A percentile compares a stretch with the other conserved stretches of the same genome.
phyloP scores from a whole-genome alignment of 1,140 invertebrate species.

The Pemphigus obesinymphae region DNA sequence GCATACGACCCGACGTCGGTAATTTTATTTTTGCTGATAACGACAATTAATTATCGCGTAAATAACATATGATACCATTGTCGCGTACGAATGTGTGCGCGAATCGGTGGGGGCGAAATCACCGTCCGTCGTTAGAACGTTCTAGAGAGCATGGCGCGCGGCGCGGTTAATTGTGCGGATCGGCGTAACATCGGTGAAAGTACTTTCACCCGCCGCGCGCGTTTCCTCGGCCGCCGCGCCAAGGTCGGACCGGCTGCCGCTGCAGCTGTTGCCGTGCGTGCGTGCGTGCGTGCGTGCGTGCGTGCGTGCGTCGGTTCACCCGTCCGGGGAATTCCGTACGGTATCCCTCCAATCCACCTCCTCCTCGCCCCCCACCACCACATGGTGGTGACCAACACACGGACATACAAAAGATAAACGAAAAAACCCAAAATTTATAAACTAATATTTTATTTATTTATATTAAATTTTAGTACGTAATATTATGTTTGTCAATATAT shows the following conservation, averaged over 20 bases:
- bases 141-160: constrained; percentile 25
- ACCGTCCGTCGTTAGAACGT: background rate
- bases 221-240: background rate
- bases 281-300: no score
- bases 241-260: background rate
- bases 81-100: background rate
- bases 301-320: no score
- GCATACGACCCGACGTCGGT: no score
- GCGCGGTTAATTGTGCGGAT: constrained; percentile 29
- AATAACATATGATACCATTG: no score
- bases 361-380: background rate
- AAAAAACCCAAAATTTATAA: no score
- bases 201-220: constrained; percentile 28
- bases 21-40: no score
- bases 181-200: constrained; percentile 36
- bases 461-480: no score
- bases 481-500: no score
- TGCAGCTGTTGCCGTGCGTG: no score
- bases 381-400: background rate
- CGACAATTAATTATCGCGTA: no score
- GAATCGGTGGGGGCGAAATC: background rate
- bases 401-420: no score
- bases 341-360: background rate
- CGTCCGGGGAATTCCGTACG: background rate
- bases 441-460: no score